These are phyloP conservation scores for Mastigias papua DNA, from an alignment of 30 jellyfish, hydroid and myxozoan genomes.

Conservation along the genomic window DNA sequence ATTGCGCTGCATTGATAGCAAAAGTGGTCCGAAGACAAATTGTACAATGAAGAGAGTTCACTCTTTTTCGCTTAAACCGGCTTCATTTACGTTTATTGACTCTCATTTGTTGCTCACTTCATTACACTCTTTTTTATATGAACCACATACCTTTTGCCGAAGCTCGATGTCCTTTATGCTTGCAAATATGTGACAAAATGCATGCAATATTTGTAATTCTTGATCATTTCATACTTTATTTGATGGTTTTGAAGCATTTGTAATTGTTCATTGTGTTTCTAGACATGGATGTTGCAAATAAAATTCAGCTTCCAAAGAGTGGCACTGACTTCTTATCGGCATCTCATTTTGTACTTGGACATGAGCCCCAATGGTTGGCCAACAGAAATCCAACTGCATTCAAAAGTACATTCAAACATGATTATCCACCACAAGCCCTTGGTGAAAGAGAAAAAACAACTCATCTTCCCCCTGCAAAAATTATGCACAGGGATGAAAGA, in stretches of 20 bases:
- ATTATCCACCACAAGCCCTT: slow-evolving; percentile 72
- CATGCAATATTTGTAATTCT: too few relatives aligned
- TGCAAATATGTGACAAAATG: too few relatives aligned
- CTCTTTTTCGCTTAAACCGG: too few relatives aligned
- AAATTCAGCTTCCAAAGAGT: slow-evolving; percentile 53
- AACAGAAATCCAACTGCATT: slow-evolving; percentile 68
- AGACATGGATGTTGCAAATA: slow-evolving; percentile 41
- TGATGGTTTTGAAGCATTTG: not conserved
- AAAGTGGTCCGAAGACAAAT: too few relatives aligned
- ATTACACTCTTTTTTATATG: too few relatives aligned
- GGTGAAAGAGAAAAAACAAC: slow-evolving; percentile 33
- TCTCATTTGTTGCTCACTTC: too few relatives aligned
- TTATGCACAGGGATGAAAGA: slow-evolving; percentile 76
- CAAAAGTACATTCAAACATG: slow-evolving; percentile 81
- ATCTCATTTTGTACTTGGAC: slow-evolving; percentile 82
- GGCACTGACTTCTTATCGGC: slow-evolving; percentile 80
- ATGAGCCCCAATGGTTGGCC: slow-evolving; percentile 74
- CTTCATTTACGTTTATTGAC: too few relatives aligned
- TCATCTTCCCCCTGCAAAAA: slow-evolving; percentile 86
- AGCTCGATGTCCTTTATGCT: too few relatives aligned
- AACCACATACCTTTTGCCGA: too few relatives aligned
- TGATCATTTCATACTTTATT: not conserved
- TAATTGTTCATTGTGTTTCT: not conserved
- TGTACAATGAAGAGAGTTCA: too few relatives aligned
- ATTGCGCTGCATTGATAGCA: too few relatives aligned